Conservation (phyloP, 2,113 vertebrate genomes). For the Sander lucioperca region DNA sequence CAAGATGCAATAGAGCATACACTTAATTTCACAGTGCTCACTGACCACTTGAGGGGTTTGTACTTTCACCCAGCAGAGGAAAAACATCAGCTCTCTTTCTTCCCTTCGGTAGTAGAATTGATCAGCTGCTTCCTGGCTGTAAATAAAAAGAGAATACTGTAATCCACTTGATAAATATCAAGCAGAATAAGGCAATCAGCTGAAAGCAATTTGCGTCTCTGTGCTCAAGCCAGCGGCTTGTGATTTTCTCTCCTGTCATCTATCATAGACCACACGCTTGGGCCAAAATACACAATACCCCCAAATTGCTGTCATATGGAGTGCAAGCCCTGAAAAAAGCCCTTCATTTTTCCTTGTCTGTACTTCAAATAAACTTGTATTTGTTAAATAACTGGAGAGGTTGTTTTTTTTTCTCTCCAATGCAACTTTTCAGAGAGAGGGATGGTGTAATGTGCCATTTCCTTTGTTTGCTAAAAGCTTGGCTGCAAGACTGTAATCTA, state of each 20-base stretch:
- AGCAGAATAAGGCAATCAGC: constrained; percentile 88
- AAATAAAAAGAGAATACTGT: constrained; percentile 76
- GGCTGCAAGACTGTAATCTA: constrained; percentile 71
- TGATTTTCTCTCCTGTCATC: constrained; percentile 94
- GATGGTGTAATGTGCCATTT: constrained; percentile 85
- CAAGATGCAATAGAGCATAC: constrained; percentile 19
- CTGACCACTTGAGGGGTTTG: constrained; percentile 45
- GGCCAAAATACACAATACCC: constrained; percentile 95
- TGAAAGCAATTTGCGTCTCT: constrained; percentile 93
- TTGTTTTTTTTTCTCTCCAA: constrained; percentile 74
- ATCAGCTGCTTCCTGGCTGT: constrained; percentile 79
- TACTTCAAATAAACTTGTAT: constrained; percentile 90
- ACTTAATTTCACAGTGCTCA: constrained; percentile 42
- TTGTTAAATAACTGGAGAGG: constrained; percentile 91
- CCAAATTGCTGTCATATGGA: constrained; percentile 97
- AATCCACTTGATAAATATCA: constrained; percentile 90
- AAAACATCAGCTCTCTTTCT: constrained; percentile 50
- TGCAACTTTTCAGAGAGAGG: constrained; percentile 79
- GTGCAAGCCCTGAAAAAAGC: constrained; percentile 80
- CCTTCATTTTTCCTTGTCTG: constrained; percentile 86
- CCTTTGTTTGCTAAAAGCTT: constrained; percentile 83
- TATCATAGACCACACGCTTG: constrained; percentile 88
- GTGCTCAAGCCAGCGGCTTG: constrained; percentile 86
- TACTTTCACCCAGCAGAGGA: constrained; percentile 60
- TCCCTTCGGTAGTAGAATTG: constrained; percentile 59